Percentiles rank a stretch among this genome's conserved stretches.
Conservation (phyloP, 2,797 vertebrate genomes). For the Alfaro cultratus region DNA sequence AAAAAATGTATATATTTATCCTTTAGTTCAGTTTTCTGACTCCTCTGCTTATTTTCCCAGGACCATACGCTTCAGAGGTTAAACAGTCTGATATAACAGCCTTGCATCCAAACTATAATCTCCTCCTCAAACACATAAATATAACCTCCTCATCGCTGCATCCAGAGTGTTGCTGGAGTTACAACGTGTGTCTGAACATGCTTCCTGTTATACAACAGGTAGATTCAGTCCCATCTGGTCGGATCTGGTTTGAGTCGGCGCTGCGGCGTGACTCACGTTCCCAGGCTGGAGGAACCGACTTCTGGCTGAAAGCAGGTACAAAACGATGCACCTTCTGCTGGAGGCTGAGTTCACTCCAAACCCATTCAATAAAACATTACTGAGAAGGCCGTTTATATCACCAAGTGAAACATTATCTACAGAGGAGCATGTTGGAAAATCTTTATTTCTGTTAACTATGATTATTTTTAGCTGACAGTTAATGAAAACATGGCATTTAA, state of each 20-base stretch:
- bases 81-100: neutral
- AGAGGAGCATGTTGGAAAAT: too few species aligned
- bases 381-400: too few species aligned
- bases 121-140: neutral
- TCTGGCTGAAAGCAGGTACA: slow-evolving; percentile 17
- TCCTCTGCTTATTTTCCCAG: neutral
- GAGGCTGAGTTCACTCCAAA: neutral
- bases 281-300: neutral
- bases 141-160: neutral
- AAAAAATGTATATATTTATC: neutral
- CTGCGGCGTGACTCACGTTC: slow-evolving; percentile 35
- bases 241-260: slow-evolving; percentile 40
- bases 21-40: neutral
- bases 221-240: slow-evolving; percentile 36
- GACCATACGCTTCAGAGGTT: neutral
- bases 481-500: too few species aligned
- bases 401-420: too few species aligned
- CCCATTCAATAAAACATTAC: too few species aligned
- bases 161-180: neutral
- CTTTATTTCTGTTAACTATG: too few species aligned
- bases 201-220: slow-evolving; percentile 39
- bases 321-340: slow-evolving; percentile 6
- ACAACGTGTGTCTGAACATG: slow-evolving; percentile 6
- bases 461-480: too few species aligned
- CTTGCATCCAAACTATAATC: neutral